phyloP scores from a whole-genome alignment of 2,888 invertebrate species.

The Ophonus ardosiacus region DNA sequence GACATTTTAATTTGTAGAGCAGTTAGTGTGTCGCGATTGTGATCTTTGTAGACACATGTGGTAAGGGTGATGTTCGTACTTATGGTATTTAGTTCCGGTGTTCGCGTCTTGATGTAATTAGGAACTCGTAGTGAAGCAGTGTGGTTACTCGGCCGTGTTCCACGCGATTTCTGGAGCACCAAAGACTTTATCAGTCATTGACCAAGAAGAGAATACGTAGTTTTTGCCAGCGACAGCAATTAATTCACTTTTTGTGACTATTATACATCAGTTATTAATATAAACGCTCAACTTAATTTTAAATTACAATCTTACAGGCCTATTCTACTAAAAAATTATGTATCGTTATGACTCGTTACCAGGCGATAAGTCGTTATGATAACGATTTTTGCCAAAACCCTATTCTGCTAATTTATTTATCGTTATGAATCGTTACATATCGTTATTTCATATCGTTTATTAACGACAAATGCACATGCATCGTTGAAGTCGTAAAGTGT shows the following conservation, averaged over 20 bases:
- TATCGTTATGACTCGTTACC: too few relatives aligned
- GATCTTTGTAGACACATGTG: not conserved
- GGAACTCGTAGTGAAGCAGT: conserved; percentile 50
- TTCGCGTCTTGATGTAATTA: conserved; percentile 51
- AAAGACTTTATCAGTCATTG: not conserved
- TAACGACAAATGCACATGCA: too few relatives aligned
- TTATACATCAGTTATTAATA: too few relatives aligned
- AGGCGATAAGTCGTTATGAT: too few relatives aligned
- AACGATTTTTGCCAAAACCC: too few relatives aligned
- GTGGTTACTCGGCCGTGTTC: conserved; percentile 26
- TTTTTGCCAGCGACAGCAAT: not conserved
- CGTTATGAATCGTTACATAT: too few relatives aligned
- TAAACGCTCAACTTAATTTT: too few relatives aligned
- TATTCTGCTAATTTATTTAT: too few relatives aligned
- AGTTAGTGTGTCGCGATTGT: not conserved
- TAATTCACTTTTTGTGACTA: not conserved
- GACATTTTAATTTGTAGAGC: not conserved
- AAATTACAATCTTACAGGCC: too few relatives aligned
- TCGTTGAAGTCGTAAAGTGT: too few relatives aligned
- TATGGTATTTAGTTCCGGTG: conserved; percentile 37
- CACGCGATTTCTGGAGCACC: conserved; percentile 52
- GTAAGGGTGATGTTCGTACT: conserved; percentile 39
- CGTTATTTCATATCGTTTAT: too few relatives aligned
- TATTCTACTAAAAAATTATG: too few relatives aligned
- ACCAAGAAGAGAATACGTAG: not conserved